phyloP scores from a whole-genome alignment of 2,113 vertebrate genomes.

The Daphoenositta chrysoptera region DNA sequence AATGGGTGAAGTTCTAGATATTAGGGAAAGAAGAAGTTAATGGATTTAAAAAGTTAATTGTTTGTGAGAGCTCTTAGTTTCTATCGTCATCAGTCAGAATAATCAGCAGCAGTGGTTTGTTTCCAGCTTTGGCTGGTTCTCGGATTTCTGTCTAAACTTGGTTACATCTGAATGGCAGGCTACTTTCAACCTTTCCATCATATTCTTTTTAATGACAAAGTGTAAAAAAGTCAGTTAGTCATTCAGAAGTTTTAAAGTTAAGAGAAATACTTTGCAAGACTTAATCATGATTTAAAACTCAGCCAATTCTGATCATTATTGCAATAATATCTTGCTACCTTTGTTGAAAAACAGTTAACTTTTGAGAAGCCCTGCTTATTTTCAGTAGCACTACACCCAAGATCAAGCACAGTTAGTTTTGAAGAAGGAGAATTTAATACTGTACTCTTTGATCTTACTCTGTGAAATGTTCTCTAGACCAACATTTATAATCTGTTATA shows the following conservation, averaged over 20 bases:
- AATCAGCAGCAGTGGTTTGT: neutral
- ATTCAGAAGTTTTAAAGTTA: neutral
- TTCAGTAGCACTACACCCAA: neutral
- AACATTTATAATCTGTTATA: neutral
- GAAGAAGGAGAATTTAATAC: neutral
- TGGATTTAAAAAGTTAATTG: neutral
- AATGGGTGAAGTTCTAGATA: neutral
- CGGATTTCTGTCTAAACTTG: neutral
- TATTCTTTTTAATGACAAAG: neutral
- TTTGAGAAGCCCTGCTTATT: neutral
- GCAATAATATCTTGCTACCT: neutral
- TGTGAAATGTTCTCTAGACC: neutral
- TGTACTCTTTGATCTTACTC: neutral
- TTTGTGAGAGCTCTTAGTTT: neutral
- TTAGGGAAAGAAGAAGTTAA: neutral
- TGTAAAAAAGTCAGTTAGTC: neutral
- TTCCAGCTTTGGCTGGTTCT: neutral
- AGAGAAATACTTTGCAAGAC: neutral
- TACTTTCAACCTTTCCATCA: neutral
- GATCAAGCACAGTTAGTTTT: neutral
- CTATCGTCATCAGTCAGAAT: neutral
- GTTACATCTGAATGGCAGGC: neutral
- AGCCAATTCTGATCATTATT: neutral
- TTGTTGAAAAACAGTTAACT: neutral
- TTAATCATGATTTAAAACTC: neutral